Percentiles rank a stretch among this genome's conserved stretches.
phyloP scores from a whole-genome alignment of 2,113 vertebrate species.

The Arothron firmamentum region DNA sequence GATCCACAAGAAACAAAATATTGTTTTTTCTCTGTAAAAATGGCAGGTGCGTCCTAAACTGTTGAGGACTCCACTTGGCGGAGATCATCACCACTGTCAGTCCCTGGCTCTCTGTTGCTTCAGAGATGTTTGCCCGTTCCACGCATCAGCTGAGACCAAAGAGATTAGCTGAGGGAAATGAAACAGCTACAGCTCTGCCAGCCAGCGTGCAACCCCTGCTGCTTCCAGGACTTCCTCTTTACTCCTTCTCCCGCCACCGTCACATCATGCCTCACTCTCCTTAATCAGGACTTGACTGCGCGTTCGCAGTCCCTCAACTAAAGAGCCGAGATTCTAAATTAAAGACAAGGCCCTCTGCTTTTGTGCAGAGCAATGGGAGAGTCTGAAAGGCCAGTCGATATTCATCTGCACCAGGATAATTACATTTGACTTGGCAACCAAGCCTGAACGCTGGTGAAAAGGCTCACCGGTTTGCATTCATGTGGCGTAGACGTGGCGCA shows the following conservation, averaged over 20 bases:
- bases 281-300: constrained; percentile 37
- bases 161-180: constrained; percentile 50
- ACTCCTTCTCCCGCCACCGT: constrained; percentile 23
- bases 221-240: constrained; percentile 41
- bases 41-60: constrained; percentile 38
- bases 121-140: constrained; percentile 30
- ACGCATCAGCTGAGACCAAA: constrained; percentile 50
- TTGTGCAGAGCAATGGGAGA: constrained; percentile 18
- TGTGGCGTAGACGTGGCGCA: neutral
- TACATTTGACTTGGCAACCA: constrained; percentile 47
- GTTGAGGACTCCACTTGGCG: constrained; percentile 14
- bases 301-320: constrained; percentile 10
- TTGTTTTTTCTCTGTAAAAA: constrained; percentile 42
- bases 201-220: constrained; percentile 19
- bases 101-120: constrained; percentile 19
- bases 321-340: constrained; percentile 26
- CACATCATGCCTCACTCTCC: constrained; percentile 34
- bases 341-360: constrained; percentile 32
- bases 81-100: constrained; percentile 12
- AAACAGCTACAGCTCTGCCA: constrained; percentile 44
- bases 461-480: constrained; percentile 21
- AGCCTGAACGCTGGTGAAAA: constrained; percentile 20
- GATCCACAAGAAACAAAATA: constrained; percentile 46
- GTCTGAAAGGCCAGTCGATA: constrained; percentile 25
- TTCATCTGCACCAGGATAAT: constrained; percentile 42